phyloP scores from a whole-genome alignment of 2,888 invertebrate genomes.

The Limenitis arthemis region DNA sequence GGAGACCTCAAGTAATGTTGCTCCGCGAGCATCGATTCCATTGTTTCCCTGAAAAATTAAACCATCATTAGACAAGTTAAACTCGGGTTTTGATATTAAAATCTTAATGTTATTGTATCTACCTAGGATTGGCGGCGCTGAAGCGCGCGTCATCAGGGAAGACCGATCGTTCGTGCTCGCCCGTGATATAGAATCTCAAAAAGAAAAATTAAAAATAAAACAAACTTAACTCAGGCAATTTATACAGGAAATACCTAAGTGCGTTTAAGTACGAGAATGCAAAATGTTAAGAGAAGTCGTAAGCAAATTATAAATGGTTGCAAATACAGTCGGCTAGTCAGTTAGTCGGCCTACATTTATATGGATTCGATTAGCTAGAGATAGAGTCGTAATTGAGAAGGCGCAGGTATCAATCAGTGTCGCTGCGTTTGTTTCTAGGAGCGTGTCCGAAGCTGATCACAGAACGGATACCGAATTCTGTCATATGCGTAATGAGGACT shows the following conservation, averaged over 20 bases:
- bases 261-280: constrained; percentile 17
- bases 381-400: constrained; percentile 42
- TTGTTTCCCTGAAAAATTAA: constrained; percentile 81
- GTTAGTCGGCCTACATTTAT: constrained; percentile 37
- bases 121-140: constrained; percentile 67
- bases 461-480: constrained; percentile 36
- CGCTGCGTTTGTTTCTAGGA: constrained; percentile 46
- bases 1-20: constrained; percentile 87
- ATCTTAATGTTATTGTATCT: constrained; percentile 41
- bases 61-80: constrained; percentile 20
- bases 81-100: constrained; percentile 10
- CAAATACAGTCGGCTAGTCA: constrained; percentile 1
- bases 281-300: constrained; percentile 28
- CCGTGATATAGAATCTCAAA: constrained; percentile 72
- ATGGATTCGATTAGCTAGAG: constrained; percentile 41
- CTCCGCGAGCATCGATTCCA: constrained; percentile 91
- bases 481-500: constrained; percentile 34
- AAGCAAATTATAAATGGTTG: constrained; percentile 28
- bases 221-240: constrained; percentile 18
- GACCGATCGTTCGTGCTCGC: constrained; percentile 67
- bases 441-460: constrained; percentile 39
- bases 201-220: constrained; percentile 65
- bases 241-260: constrained; percentile 9
- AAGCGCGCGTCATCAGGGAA: constrained; percentile 68
- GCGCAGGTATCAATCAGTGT: constrained; percentile 47